These are phyloP conservation scores for Muricea muricata DNA, from an alignment of 92 coral and sea anemone genomes.

Conservation along the genomic window DNA sequence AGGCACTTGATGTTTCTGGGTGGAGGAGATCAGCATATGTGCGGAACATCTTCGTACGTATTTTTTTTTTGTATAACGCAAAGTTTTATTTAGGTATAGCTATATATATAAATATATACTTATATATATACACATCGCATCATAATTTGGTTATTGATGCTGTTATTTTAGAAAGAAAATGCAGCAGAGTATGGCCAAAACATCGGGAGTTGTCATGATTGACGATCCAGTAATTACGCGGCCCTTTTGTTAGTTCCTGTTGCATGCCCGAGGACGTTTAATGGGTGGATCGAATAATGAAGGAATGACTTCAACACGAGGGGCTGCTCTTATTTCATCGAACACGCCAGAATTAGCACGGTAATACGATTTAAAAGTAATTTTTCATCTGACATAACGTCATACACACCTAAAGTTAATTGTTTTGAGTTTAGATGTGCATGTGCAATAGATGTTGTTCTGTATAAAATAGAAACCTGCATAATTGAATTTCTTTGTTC, in stretches of 20 bases:
- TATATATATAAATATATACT: background rate
- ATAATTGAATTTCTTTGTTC: background rate
- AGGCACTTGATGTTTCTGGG: conserved; percentile 33
- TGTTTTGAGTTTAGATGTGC: no score
- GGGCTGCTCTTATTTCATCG: background rate
- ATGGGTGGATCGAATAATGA: background rate
- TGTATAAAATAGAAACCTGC: no score
- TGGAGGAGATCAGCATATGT: conserved; percentile 45
- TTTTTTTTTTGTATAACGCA: no score
- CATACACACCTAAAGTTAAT: no score
- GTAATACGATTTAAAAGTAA: background rate
- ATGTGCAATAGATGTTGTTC: no score
- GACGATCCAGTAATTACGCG: conserved; percentile 37
- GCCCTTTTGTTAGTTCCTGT: background rate
- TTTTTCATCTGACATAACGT: background rate
- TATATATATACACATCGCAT: background rate
- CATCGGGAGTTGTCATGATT: conserved; percentile 50
- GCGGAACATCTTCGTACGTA: conserved; percentile 55
- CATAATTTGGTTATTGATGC: no score
- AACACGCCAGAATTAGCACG: background rate
- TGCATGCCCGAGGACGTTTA: background rate
- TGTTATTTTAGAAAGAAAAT: conserved; percentile 20
- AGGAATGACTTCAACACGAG: background rate
- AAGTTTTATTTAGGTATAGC: background rate
- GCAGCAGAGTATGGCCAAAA: conserved; percentile 31